These are phyloP conservation scores for Acrobasis suavella DNA, from an alignment of 2,888 invertebrate genomes.

Conservation along the genomic window DNA sequence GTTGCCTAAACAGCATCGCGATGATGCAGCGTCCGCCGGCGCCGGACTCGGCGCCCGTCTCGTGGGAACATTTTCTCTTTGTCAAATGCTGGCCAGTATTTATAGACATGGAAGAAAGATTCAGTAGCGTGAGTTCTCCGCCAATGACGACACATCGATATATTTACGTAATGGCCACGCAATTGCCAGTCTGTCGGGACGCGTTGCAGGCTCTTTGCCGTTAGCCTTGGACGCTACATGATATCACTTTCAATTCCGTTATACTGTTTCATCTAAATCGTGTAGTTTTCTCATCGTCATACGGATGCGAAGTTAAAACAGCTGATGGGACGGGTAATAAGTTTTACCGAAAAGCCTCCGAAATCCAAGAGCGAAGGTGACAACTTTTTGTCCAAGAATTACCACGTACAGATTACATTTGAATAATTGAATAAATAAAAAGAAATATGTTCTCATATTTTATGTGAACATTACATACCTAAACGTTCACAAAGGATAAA, in stretches of 20 bases:
- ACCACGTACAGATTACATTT: no score
- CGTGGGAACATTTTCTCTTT: background rate
- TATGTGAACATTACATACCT: no score
- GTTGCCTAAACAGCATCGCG: background rate
- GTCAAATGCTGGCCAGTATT: background rate
- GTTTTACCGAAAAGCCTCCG: background rate
- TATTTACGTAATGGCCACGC: conserved; percentile 18
- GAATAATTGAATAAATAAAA: no score
- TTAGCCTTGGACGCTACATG: conserved; percentile 8
- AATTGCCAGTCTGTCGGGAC: conserved; percentile 18
- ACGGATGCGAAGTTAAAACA: background rate
- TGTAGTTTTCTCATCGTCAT: background rate
- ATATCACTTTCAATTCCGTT: conserved; percentile 1
- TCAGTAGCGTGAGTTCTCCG: background rate
- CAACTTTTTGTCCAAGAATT: no score
- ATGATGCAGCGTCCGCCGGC: background rate
- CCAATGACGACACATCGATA: conserved; percentile 9
- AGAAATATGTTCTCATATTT: no score
- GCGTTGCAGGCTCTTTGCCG: conserved; percentile 17
- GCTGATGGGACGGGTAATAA: background rate
- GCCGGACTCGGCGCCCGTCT: background rate
- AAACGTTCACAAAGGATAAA: no score
- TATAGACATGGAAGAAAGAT: conserved; percentile 9
- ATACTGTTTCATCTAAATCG: conserved; percentile 6
- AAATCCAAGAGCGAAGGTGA: background rate